phyloP scores from a whole-genome alignment of 2,797 vertebrate species.

The Arnoldichthys spilopterus region DNA sequence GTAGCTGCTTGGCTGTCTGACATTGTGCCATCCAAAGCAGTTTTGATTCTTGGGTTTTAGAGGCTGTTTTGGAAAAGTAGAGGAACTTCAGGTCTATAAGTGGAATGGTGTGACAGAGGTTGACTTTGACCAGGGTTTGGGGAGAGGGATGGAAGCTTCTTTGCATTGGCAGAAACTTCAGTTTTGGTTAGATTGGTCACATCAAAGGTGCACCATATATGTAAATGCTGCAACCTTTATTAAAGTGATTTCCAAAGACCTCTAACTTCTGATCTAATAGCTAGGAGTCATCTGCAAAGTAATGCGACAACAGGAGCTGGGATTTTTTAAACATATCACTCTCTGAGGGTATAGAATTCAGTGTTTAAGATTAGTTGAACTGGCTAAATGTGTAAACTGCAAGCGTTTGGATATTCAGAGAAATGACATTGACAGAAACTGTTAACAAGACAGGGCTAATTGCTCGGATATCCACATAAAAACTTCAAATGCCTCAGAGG shows the following conservation, averaged over 20 bases:
- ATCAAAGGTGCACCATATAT: background rate
- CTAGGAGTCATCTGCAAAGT: background rate
- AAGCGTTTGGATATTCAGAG: background rate
- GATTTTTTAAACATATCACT: constrained; percentile 4
- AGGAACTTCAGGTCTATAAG: background rate
- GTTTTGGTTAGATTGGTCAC: background rate
- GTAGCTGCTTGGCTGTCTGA: background rate
- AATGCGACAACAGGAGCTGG: background rate
- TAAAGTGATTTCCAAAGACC: background rate
- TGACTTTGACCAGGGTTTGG: background rate
- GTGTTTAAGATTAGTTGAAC: background rate
- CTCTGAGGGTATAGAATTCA: background rate
- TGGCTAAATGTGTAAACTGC: constrained; percentile 1
- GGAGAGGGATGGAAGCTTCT: background rate
- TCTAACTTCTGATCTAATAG: background rate
- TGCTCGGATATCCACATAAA: constrained; percentile 28
- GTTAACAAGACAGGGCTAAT: constrained; percentile 34
- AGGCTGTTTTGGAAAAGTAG: background rate
- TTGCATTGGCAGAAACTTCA: background rate
- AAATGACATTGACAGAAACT: background rate
- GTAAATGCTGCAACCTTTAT: constrained; percentile 5
- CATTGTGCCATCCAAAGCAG: background rate
- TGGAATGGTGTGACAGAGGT: background rate
- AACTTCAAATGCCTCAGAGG: constrained; percentile 17
- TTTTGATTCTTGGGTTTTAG: background rate